These are phyloP conservation scores for Heptranchias perlo DNA, from an alignment of 2,113 vertebrate species.

Conservation along the genomic window DNA sequence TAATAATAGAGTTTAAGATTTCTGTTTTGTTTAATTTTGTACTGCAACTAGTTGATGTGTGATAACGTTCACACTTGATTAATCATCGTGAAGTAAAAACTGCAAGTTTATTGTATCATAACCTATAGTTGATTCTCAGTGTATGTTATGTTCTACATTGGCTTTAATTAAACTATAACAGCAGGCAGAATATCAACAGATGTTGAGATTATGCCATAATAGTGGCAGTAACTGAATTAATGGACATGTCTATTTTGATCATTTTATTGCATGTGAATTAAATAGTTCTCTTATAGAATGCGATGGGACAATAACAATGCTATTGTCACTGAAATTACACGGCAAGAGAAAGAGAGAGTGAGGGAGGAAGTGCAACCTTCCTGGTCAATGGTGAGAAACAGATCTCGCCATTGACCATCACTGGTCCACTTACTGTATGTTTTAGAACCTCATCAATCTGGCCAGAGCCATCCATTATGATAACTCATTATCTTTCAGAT, in stretches of 20 bases:
- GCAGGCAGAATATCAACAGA: not conserved
- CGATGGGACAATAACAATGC: not conserved
- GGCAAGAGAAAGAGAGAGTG: not conserved
- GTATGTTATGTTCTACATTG: not conserved
- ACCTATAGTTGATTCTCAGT: not conserved
- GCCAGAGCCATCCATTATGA: no score
- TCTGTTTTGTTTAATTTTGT: not conserved
- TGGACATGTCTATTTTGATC: not conserved
- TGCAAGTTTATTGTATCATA: not conserved
- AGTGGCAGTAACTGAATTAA: not conserved
- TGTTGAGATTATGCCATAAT: not conserved
- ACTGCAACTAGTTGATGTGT: not conserved
- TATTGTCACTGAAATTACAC: not conserved
- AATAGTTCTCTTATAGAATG: not conserved
- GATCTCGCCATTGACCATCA: no score
- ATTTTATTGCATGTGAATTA: not conserved
- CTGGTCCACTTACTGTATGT: no score
- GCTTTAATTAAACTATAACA: not conserved
- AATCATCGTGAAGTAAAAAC: not conserved
- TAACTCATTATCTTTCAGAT: not conserved
- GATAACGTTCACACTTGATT: not conserved
- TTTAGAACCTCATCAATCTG: no score
- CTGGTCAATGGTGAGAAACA: no score
- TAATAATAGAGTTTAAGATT: not conserved
- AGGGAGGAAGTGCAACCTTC: not conserved